These are phyloP conservation scores for Salvelinus fontinalis DNA, from an alignment of 2,113 vertebrate genomes.

Conservation along the genomic window DNA sequence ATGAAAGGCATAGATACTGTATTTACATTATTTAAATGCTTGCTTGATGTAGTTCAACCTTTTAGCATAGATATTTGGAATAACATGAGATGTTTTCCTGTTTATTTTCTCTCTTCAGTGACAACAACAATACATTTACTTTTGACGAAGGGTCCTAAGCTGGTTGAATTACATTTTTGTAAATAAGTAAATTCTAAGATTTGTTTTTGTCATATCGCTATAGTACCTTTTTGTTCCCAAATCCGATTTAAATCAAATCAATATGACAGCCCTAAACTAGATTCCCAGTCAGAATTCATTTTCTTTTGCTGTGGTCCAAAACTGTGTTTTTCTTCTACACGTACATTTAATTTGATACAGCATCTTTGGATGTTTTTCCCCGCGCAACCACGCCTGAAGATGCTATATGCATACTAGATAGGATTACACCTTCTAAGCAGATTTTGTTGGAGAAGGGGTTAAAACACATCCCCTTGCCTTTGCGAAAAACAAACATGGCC, in stretches of 20 bases:
- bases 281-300: conserved; percentile 66
- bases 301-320: conserved; percentile 59
- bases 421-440: conserved; percentile 81
- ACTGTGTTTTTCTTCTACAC: conserved; percentile 55
- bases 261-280: conserved; percentile 78
- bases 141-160: conserved; percentile 25
- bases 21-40: background rate
- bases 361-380: conserved; percentile 79
- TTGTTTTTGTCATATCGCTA: conserved; percentile 58
- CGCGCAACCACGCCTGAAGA: conserved; percentile 76
- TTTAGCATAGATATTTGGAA: background rate
- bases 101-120: background rate
- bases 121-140: conserved; percentile 26
- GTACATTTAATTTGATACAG: conserved; percentile 80
- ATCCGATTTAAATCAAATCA: conserved; percentile 75
- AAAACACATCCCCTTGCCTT: conserved; percentile 68
- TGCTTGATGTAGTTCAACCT: background rate
- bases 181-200: conserved; percentile 61
- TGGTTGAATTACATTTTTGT: conserved; percentile 48
- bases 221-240: conserved; percentile 67
- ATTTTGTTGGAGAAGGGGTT: conserved; percentile 76
- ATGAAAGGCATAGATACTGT: background rate
- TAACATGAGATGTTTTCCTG: conserved; percentile 7
- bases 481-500: conserved; percentile 66
- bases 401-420: conserved; percentile 76